Base-by-base conservation (phyloP, 2,888 invertebrate genomes). In the Temnothorax ravouxi region DNA sequence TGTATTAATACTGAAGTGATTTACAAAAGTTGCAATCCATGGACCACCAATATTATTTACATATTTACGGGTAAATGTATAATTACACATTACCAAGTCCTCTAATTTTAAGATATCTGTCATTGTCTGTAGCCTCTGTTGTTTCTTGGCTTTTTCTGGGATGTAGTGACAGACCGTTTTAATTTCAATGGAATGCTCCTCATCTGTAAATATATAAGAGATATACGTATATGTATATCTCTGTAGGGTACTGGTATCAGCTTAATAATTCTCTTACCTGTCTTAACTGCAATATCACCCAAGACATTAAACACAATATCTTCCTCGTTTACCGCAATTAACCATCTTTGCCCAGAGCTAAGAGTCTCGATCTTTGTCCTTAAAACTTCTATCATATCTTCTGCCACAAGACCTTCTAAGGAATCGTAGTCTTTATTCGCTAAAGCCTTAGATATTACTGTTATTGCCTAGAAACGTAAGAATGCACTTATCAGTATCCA, bases 1-100 rank as follows among this genome's bases (percentile, higher is more conserved):
- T 2, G 41, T 41, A 62, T 38, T n/a, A 3, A 25, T 29, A 67
- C 9, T 92, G 84, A 95, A 95, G 87, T 96, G 95, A 90, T 95
- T 96, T 2, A 95, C 89, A 83, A 95, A 91, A 88, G 95, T 95
- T 50, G 95, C 94, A 13, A 94, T 95, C 96, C 96, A 96, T 9
- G 94, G 91, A 44, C 95, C 95, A 66, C 95, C 94, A 18, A 92
- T 91, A 6, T 95, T 95, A 90, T 95, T 94, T 1, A 95, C 95
- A 87, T 95, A 96, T 86, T 95, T 95, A 66, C 95, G 94, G 74
- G 95, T 94, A 89, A 96, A 96, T 87, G 95, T 91, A 88, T 94
- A 95, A 88, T 95, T 95, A 87, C 93, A 92, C 50, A 86, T 0
- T 52, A 50, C 38, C 3, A 29, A 6, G 0, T 50, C 4, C 2